Evolutionary conservation across 2,888 invertebrate species (phyloP).

Genomic region (Molanna angustata): DNA sequence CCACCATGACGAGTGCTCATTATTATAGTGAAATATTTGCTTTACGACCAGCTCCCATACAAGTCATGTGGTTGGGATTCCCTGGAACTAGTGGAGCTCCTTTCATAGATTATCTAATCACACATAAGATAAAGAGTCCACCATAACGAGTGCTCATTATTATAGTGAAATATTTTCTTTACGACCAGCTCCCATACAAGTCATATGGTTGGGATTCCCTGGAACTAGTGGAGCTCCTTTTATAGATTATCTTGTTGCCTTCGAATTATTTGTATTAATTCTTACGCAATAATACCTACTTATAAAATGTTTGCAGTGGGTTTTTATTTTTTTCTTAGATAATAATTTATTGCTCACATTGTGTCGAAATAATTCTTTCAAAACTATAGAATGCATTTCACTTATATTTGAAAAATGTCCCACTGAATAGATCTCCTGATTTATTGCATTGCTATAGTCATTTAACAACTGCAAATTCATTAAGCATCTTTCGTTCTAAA

Average conservation of each 20-base stretch:
- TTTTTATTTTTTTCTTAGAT: too few relatives aligned
- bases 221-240: slow-evolving; percentile 90
- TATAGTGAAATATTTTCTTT: slow-evolving; percentile 93
- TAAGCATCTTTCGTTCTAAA: too few relatives aligned
- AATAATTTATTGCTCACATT: too few relatives aligned
- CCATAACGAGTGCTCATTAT: slow-evolving; percentile 70
- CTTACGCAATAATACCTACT: too few relatives aligned
- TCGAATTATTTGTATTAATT: too few relatives aligned
- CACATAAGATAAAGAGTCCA: slow-evolving; percentile 85
- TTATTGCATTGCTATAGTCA: too few relatives aligned
- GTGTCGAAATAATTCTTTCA: too few relatives aligned
- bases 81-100: slow-evolving; percentile 90
- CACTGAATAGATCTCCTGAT: too few relatives aligned
- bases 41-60: slow-evolving; percentile 82
- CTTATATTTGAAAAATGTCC: too few relatives aligned
- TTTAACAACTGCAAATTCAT: too few relatives aligned
- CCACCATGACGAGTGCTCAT: slow-evolving; percentile 71
- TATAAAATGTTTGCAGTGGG: too few relatives aligned
- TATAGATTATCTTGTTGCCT: slow-evolving; percentile 95
- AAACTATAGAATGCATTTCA: too few relatives aligned
- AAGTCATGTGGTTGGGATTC: slow-evolving; percentile 94
- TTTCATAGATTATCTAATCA: slow-evolving; percentile 93
- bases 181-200: slow-evolving; percentile 81
- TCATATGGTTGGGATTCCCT: slow-evolving; percentile 97
- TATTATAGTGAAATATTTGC: slow-evolving; percentile 92